Percentiles rank a stretch among this genome's conserved stretches.
These are phyloP conservation scores for Ferdinandea cuprea DNA, from an alignment of 2,888 invertebrate species.

Conservation along the genomic window DNA sequence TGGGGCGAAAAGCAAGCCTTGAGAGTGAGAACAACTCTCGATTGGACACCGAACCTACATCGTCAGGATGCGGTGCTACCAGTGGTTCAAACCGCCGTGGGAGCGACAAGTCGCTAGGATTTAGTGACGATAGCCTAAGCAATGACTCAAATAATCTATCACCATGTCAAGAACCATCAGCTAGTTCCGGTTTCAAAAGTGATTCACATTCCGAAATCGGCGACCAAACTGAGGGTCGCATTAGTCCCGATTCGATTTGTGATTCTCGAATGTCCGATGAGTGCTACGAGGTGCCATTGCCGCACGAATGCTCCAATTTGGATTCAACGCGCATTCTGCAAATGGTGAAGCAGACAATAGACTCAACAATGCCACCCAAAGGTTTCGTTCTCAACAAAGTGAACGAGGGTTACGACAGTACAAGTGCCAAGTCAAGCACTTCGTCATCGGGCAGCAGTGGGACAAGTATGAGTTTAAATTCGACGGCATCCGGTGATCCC, in stretches of 20 bases:
- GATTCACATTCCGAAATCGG: conserved; percentile 85
- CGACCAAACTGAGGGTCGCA: conserved; percentile 83
- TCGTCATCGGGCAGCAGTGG: conserved; percentile 61
- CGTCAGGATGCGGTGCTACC: conserved; percentile 50
- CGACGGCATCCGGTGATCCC: conserved; percentile 48
- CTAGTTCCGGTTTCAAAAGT: conserved; percentile 86
- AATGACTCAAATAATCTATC: conserved; percentile 86
- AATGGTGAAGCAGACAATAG: conserved; percentile 91
- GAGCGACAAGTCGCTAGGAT: conserved; percentile 88
- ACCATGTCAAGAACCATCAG: conserved; percentile 85
- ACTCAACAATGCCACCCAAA: conserved; percentile 90
- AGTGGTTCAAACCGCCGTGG: conserved; percentile 85
- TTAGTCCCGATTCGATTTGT: conserved; percentile 83
- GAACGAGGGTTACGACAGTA: conserved; percentile 66
- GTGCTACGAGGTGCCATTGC: conserved; percentile 89
- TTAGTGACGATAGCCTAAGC: conserved; percentile 89
- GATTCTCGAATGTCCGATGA: conserved; percentile 83
- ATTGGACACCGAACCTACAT: conserved; percentile 67
- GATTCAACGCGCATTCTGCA: conserved; percentile 92
- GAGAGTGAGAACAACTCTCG: conserved; percentile 84
- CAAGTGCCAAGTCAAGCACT: conserved; percentile 60
- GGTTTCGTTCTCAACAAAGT: conserved; percentile 84
- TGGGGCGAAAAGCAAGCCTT: conserved; percentile 88
- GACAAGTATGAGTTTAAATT: conserved; percentile 49
- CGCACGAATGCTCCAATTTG: conserved; percentile 90